Conservation (phyloP, 2,113 vertebrate genomes). For the Corydoras sp. region DNA sequence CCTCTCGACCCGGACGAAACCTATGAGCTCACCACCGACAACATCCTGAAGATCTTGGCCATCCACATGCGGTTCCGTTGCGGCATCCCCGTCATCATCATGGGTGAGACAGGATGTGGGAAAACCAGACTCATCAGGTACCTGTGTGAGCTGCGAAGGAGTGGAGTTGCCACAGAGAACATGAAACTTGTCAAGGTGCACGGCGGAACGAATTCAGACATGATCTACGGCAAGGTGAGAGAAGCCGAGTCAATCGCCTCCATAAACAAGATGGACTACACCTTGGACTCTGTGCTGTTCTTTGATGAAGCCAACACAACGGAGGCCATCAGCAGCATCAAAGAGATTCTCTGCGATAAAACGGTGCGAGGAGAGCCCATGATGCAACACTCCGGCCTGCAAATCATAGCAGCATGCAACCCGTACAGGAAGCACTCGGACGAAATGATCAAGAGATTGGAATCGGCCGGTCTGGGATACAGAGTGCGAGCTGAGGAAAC, state of each 20-base stretch:
- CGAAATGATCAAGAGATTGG: slow-evolving; percentile 81
- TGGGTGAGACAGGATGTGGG: slow-evolving; percentile 96
- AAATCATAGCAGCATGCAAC: slow-evolving; percentile 91
- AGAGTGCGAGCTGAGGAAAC: slow-evolving; percentile 80
- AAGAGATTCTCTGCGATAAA: slow-evolving; percentile 86
- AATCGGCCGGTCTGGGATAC: slow-evolving; percentile 87
- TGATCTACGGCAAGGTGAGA: slow-evolving; percentile 73
- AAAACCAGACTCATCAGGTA: slow-evolving; percentile 90
- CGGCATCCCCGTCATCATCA: slow-evolving; percentile 89
- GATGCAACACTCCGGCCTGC: slow-evolving; percentile 62
- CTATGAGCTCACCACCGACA: slow-evolving; percentile 90
- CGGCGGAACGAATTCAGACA: slow-evolving; percentile 80
- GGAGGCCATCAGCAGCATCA: slow-evolving; percentile 86
- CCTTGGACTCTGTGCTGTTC: slow-evolving; percentile 84
- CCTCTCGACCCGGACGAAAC: slow-evolving; percentile 83
- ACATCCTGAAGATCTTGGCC: slow-evolving; percentile 87
- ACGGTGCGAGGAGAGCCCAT: slow-evolving; percentile 73
- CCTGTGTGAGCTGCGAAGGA: slow-evolving; percentile 75
- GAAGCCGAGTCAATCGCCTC: slow-evolving; percentile 72
- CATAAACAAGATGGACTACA: slow-evolving; percentile 63
- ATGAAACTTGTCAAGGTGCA: slow-evolving; percentile 93
- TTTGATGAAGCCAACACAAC: slow-evolving; percentile 97
- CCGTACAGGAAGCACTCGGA: slow-evolving; percentile 88
- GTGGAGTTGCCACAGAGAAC: slow-evolving; percentile 64
- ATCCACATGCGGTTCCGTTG: slow-evolving; percentile 95